Evolutionary conservation across 2,113 vertebrate species (phyloP), one percentile per base, ranked within the genome.

Genomic region (Thunnus maccoyii): DNA sequence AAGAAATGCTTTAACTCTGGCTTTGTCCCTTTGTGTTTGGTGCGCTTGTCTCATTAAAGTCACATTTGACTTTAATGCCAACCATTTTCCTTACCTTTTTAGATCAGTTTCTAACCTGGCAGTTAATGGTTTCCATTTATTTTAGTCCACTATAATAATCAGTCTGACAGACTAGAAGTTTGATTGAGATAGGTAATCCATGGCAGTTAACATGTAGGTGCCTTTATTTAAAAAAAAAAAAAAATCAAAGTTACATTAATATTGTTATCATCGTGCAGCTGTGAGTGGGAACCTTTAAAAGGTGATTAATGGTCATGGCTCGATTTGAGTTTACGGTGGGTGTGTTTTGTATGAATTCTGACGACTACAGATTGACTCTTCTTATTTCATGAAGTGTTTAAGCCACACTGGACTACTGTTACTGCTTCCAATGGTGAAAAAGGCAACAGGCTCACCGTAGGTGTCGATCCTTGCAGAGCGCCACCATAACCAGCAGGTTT

Each of bases 401-500:
- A 54, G 4, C 22, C 56, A 30, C 3, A 55, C 0, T 47, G 10
- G 22, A 52, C 15, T 0, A 69, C 13, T 8, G 32, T 10, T 58
- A 25, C 7, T 17, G 47, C 50, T 61, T 51, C 8, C 22, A 67
- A 7, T 3, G 15, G 5, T 13, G 6, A 27, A 18, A 8, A 17
- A 36, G 20, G 54, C 8, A 7, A 61, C 16, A 46, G 30, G 10
- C 90, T 93, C 78, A 96, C 95, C 95, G 94, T 22, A 96, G 85
- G 77, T 96, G 94, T 48, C 94, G 91, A 89, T 96, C 95, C 80
- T 93, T 96, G 89, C 95, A 96, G 50, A 96, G 92, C 0, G 95
- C 95, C 82, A 96, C 95, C 94, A 96, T 96, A 20, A 96, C 95
- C 83, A 96, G 90, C 50, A 96, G 88, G 82, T 96, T 96, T 4